Percentiles rank a stretch among this genome's conserved stretches.
These are phyloP conservation scores for Uria aalge DNA, from an alignment of 2,113 vertebrate genomes.

Conservation along the genomic window DNA sequence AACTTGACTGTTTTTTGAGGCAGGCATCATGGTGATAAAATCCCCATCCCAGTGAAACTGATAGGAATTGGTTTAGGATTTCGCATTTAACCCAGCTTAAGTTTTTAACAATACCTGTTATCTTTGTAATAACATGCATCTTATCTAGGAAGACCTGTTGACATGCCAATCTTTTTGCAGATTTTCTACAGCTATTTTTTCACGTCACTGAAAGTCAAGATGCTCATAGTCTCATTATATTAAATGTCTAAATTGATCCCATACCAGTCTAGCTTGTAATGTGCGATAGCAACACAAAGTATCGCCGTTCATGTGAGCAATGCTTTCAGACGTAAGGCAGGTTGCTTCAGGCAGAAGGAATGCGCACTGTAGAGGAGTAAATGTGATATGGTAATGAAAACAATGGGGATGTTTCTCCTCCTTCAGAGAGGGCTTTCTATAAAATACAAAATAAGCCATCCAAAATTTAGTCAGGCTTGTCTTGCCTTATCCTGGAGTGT, in stretches of 20 bases:
- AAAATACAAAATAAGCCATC: not conserved
- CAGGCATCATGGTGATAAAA: not conserved
- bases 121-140: not conserved
- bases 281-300: not conserved
- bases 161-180: not conserved
- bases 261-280: not conserved
- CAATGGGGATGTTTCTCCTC: not conserved
- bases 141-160: not conserved
- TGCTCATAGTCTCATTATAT: not conserved
- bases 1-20: not conserved
- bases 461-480: not conserved
- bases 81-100: not conserved
- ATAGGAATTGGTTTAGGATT: not conserved
- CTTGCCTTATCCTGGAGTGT: not conserved
- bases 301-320: not conserved
- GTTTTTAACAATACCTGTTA: not conserved
- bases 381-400: not conserved
- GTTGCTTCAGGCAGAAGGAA: not conserved
- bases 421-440: not conserved
- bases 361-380: not conserved
- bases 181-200: not conserved
- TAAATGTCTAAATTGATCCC: not conserved
- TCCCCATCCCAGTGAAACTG: not conserved
- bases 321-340: not conserved
- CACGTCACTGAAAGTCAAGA: not conserved